phyloP scores from a whole-genome alignment of 2,113 vertebrate genomes.

The Bambusicola thoracicus region DNA sequence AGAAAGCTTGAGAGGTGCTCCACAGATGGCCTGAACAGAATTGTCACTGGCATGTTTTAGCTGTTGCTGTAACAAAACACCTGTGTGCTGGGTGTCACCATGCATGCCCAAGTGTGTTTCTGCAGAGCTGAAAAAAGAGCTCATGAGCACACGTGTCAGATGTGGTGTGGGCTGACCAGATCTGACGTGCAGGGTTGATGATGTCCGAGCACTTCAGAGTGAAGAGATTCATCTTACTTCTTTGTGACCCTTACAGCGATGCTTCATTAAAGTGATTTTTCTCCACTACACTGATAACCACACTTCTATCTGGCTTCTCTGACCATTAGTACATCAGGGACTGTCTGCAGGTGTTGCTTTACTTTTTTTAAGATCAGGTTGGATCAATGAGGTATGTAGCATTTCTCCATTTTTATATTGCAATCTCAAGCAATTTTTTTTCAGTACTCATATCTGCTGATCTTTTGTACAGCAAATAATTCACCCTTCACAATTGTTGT shows the following conservation, averaged over 20 bases:
- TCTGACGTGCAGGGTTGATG: background rate
- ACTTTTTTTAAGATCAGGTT: background rate
- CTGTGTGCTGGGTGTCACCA: background rate
- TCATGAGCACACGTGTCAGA: fast-evolving
- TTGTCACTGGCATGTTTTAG: background rate
- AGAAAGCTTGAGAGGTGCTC: background rate
- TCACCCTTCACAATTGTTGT: background rate
- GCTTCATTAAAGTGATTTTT: background rate
- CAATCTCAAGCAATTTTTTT: background rate
- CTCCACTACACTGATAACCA: fast-evolving
- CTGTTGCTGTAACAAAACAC: background rate
- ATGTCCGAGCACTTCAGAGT: background rate
- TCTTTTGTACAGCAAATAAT: background rate
- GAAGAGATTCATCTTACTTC: background rate
- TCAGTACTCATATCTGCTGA: background rate
- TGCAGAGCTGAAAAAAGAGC: fast-evolving
- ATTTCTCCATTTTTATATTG: background rate
- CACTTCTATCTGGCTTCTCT: background rate
- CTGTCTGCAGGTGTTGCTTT: background rate
- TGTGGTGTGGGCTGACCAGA: too few species aligned
- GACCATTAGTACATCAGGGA: background rate
- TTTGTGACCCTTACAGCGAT: background rate
- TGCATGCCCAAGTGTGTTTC: fast-evolving
- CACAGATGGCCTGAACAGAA: fast-evolving
- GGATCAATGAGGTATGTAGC: background rate